Base-by-base conservation (phyloP, 2,888 invertebrate species). In the Sthenelais limicola region DNA sequence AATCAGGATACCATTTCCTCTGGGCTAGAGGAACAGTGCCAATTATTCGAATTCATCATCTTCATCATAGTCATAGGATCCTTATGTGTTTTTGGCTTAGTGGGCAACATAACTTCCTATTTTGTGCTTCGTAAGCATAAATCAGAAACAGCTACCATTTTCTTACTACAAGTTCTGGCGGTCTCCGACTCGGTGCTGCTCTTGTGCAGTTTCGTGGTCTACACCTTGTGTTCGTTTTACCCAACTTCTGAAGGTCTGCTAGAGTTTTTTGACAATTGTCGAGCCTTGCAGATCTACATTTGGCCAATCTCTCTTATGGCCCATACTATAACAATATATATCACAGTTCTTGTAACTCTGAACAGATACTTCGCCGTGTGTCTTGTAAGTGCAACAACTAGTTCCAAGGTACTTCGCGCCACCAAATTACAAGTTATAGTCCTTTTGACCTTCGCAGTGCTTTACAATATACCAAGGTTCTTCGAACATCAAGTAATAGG, bases 291-390 rank as follows among this genome's bases (percentile, higher is more conserved):
- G 62, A 51, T 28, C 9, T 74, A 71, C 66, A 62, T 78, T 18
- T 78, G 78, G 78, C 78, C 78, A 15, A 7, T 75, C 15, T 73
- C 76, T 0, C 71, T 74, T 38, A 78, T 77, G 66, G 73, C 76
- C 12, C 78, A 78, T 66, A 78, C 78, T 18, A 52, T 71, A 12
- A 78, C 76, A 12, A 66, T 78, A 9, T 77, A 76, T 76, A 35
- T 76, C 33, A 78, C 78, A 1, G 78, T 78, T n/a, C 73, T 78
- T 33, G 76, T 78, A 58, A 78, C 77, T 5, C 33, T 76, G 26
- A 76, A 73, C 49, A 21, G 78, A 28, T 78, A 74, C 72, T 66
- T 38, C 24, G 74, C 77, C 43, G 67, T 76, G 18, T 78, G 77
- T 43, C 48, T 49, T 5, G 75, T 74, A 21, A 33, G 69, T 1